Evolutionary conservation across 2,797 vertebrate genomes (phyloP), one percentile per base, ranked within the genome.

Genomic region (Dipus sagitta): DNA sequence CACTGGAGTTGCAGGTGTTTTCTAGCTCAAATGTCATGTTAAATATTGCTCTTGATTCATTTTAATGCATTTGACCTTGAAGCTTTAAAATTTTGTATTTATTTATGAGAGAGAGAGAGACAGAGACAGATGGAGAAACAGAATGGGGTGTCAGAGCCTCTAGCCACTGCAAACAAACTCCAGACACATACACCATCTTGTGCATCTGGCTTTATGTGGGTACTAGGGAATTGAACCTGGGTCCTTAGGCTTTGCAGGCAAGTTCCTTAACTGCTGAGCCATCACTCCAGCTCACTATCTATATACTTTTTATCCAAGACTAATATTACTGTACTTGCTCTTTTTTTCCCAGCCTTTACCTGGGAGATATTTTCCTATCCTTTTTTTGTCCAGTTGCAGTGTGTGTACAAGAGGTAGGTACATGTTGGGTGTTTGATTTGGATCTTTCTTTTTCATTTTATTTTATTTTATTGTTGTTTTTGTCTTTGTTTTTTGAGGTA

Each of bases 361-460:
- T 91, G n/a, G 85, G 72, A 78, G 90, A 74, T 80, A 67, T 20
- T 80, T 87, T 70, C 67, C 24, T 28, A 38, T 60, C 11, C 42
- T n/a, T 7, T 81, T 92, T 90, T 70, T 93, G 91, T 92, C 71
- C 74, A 67, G 60, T 13, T 1, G n/a, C n/a, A n/a, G n/a, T n/a
- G n/a, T n/a, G n/a, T n/a, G n/a, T n/a, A n/a, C 23, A 9, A 64
- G 32, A 34, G 62, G 24, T 38, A n/a, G 2, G 7, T 72, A 20
- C n/a, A n/a, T n/a, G 20, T 13, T 54, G 52, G n/a, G 30, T 21
- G 26, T 72, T 80, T 77, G 21, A 80, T 87, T 85, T 82, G 85
- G 70, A 92, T 90, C 21, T 80, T 13, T 71, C 68, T 79, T 85
- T 81, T 42, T 47, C 42, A 47, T 47, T 6, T 47, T 47, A 47